Evolutionary conservation across 1,140 invertebrate genomes (phyloP), one percentile per base, ranked within the genome.

Genomic region (Hyphantria cunea): DNA sequence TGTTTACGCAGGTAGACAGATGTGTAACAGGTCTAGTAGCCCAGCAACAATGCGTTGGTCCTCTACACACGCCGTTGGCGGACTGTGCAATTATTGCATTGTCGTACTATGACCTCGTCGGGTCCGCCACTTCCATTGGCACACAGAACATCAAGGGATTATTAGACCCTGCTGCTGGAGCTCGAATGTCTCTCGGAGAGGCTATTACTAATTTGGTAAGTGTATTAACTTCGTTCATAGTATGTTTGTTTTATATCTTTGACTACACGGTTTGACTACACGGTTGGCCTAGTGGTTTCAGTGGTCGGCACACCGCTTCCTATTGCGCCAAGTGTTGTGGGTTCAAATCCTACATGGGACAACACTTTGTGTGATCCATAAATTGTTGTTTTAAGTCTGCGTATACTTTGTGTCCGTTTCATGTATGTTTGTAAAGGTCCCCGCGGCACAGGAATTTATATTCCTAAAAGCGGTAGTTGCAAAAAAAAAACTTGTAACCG

Each of bases 41-140:
- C 3, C 98, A 99, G 89, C 98, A 99, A 76, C 98, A 99, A 84
- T 99, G 98, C 86, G 97, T 99, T 49, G 98, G 98, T 1, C 97
- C 98, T 0, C 89, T 99, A 0, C 98, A 99, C 82, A 98, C 97
- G 6, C 98, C 98, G 1, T 89, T 99, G 6, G 96, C 98, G 8
- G 98, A 99, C 91, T 97, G 97, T 59, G 98, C 97, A 0, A 95
- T 99, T n/a, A 95, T 97, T 11, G 97, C 98, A 4, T 92, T 98
- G 11, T 97, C 95, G 0, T 92, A 95, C 80, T 93, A 93, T 68
- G 93, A 93, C 34, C 90, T 90, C 1, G 93, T 94, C 58, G 98
- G 98, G 13, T 95, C 96, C 3, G 98, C 98, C 0, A 98, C 97
- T 0, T 95, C 97, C 0, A 98, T 99, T 70, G 98, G 98, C 39